Evolutionary conservation across 1,140 invertebrate genomes (phyloP), one percentile per base, ranked within the genome.

Genomic region (Leptestheria dahalacensis): DNA sequence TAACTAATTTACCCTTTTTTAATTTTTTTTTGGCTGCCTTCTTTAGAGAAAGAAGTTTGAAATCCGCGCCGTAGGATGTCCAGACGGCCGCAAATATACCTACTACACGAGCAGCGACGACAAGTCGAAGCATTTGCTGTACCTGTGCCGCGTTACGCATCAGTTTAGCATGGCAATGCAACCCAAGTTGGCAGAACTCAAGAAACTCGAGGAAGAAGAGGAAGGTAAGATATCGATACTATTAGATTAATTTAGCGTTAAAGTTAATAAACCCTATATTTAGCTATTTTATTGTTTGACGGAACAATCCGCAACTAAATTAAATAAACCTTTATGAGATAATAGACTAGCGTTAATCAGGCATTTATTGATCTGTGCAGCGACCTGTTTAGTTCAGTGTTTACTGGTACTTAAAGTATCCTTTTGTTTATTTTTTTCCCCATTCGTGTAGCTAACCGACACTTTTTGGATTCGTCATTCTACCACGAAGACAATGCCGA

Each of bases 131-230:
- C 82, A 92, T 65, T 74, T 96, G 61, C 77, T 96, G 60, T 81
- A 83, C 15, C 76, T 96, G 20, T 96, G 91, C 73, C 83, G 85
- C 66, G 85, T 88, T 63, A 93, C 90, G 6, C 92, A 96, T 75
- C 89, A 93, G 71, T 95, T 95, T 74, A 89, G 87, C 65, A 89
- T 95, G 87, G 85, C 88, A 68, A 83, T 93, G 67, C 85, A 90
- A 57, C 82, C 86, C 18, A 80, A 86, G 65, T 74, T 91, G 25
- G 84, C 78, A 65, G 88, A 92, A 68, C 81, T 87, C 57, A 79
- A 82, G 26, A 77, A 79, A 64, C 78, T 83, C 60, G 83, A 89
- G 65, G 82, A 85, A 68, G 85, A 89, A 78, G 85, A 78, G 79
- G 67, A 49, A 57, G 26, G 49, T 48, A 29, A 12, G n/a, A 48